A percentile compares a stretch with the other conserved stretches of the same genome.
phyloP scores from a whole-genome alignment of 1,140 invertebrate genomes.

The Drosophila pallidifrons region DNA sequence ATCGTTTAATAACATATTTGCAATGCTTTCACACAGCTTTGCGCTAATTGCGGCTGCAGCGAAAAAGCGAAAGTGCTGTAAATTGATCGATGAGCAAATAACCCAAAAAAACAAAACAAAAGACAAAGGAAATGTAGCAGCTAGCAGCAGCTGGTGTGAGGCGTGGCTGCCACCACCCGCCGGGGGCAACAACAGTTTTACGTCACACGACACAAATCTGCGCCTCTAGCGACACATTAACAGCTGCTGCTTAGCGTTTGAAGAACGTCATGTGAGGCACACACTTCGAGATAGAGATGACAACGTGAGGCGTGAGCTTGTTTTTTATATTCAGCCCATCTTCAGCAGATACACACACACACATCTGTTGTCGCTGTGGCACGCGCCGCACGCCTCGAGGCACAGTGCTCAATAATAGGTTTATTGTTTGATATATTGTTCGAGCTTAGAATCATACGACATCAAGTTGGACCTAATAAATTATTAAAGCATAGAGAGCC shows the following conservation, averaged over 20 bases:
- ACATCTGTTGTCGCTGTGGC: constrained; percentile 32
- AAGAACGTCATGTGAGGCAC: not conserved
- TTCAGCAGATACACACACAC: constrained; percentile 15
- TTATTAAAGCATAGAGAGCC: constrained; percentile 56
- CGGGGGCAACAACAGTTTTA: not conserved
- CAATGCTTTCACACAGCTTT: constrained; percentile 58
- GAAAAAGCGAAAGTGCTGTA: constrained; percentile 67
- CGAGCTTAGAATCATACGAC: constrained; percentile 23
- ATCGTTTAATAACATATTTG: constrained; percentile 35
- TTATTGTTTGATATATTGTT: constrained; percentile 77
- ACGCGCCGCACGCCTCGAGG: constrained; percentile 58
- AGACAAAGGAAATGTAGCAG: constrained; percentile 7
- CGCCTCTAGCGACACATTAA: constrained; percentile 41
- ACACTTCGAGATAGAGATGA: not conserved
- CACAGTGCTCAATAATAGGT: constrained; percentile 55
- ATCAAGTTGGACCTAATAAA: constrained; percentile 53
- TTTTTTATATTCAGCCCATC: not conserved
- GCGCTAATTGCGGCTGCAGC: constrained; percentile 62
- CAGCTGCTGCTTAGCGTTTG: constrained; percentile 29
- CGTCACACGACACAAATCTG: constrained; percentile 30
- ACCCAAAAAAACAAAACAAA: constrained; percentile 30
- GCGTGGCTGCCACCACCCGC: constrained; percentile 11
- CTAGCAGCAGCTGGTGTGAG: constrained; percentile 5
- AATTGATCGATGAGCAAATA: constrained; percentile 70
- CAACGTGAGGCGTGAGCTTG: not conserved